phyloP scores from a whole-genome alignment of 2,888 invertebrate species.

The Rhagium mordax region DNA sequence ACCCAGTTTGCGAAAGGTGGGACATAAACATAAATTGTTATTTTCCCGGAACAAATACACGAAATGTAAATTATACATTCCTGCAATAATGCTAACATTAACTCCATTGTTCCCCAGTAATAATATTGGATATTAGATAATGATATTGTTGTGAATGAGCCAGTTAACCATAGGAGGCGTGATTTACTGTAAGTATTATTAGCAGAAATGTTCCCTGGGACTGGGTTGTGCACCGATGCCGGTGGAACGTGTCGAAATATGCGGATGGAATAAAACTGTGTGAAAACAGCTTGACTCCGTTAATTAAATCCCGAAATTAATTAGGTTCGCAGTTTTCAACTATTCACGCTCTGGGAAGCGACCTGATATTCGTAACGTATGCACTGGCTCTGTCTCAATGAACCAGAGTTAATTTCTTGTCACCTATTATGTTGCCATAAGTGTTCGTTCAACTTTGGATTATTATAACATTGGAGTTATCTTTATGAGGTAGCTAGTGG shows the following conservation, averaged over 20 bases:
- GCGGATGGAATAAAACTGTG: slow-evolving; percentile 55
- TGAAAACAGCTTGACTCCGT: slow-evolving; percentile 55
- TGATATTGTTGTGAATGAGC: slow-evolving; percentile 51
- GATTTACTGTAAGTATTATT: slow-evolving; percentile 48
- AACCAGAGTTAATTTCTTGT: slow-evolving; percentile 23
- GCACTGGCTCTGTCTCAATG: slow-evolving; percentile 6
- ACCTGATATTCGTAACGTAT: slow-evolving; percentile 10
- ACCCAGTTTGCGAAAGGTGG: not conserved
- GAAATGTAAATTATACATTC: slow-evolving; percentile 52
- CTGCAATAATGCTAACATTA: slow-evolving; percentile 46
- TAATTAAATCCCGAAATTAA: slow-evolving; percentile 63
- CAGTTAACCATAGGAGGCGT: slow-evolving; percentile 40
- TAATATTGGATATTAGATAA: slow-evolving; percentile 55
- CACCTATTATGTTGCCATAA: not conserved
- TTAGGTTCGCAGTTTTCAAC: slow-evolving; percentile 61
- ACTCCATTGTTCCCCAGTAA: slow-evolving; percentile 50
- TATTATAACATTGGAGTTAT: not conserved
- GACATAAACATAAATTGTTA: slow-evolving; percentile 44
- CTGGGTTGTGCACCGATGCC: slow-evolving; percentile 25
- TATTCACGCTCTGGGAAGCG: slow-evolving; percentile 2
- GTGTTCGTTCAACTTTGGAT: slow-evolving; percentile 13
- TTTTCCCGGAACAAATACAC: slow-evolving; percentile 47
- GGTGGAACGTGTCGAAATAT: slow-evolving; percentile 17
- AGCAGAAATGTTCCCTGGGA: slow-evolving; percentile 5
- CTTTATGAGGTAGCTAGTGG: not conserved